phyloP scores from a whole-genome alignment of 2,888 invertebrate genomes.

The Colostygia pectinataria region DNA sequence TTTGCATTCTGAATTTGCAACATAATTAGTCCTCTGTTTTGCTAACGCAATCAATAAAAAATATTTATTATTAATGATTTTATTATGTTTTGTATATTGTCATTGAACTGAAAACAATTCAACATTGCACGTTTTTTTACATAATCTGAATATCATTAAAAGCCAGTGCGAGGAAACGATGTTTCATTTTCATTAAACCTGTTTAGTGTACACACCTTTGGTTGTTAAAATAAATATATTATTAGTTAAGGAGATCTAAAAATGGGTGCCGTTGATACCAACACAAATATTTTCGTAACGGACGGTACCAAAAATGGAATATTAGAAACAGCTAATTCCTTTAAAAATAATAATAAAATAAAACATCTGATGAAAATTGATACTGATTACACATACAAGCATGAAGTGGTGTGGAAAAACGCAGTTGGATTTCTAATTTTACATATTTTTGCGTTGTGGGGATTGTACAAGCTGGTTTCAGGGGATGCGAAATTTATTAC shows the following conservation, averaged over 20 bases:
- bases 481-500: slow-evolving; percentile 1
- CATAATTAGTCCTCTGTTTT: too few species aligned
- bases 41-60: too few species aligned
- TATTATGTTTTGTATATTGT: too few species aligned
- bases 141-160: too few species aligned
- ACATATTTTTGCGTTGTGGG: slow-evolving; percentile 52
- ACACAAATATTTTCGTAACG: neutral
- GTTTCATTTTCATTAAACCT: too few species aligned
- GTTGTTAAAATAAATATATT: too few species aligned
- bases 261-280: slow-evolving; percentile 2
- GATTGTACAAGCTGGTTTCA: neutral
- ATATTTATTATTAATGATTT: too few species aligned
- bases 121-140: too few species aligned
- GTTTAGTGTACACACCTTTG: too few species aligned
- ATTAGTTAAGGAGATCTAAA: neutral
- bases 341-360: neutral
- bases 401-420: slow-evolving; percentile 85
- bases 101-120: too few species aligned
- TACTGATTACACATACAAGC: slow-evolving; percentile 55
- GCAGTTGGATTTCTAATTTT: slow-evolving; percentile 82
- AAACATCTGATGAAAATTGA: slow-evolving; percentile 8
- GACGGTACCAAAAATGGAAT: neutral
- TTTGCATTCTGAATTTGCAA: too few species aligned
- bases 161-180: too few species aligned
- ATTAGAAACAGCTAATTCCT: neutral